Evolutionary conservation across 2,113 vertebrate species (phyloP), one percentile per base, ranked within the genome.

Genomic region (Ophiodon elongatus): DNA sequence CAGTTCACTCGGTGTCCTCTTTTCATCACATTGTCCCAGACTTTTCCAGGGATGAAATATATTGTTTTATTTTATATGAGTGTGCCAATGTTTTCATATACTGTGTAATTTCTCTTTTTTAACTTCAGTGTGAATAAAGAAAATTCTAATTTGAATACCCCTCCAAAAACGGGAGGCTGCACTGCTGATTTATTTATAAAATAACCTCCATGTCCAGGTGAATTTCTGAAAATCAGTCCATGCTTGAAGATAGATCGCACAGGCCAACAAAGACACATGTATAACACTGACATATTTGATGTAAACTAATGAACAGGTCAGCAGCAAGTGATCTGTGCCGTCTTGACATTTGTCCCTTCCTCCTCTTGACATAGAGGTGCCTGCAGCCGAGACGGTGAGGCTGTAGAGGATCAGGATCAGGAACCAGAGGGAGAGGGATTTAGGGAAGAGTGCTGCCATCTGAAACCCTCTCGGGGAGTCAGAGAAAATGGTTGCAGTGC

Each of bases 401-500:
- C 69, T 31, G 64, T 21, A 11, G 75, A 56, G 66, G 52, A 65
- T 79, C 50, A 10, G 47, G 52, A 84, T 70, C 17, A 3, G 73
- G 64, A 72, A 57, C 31, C 60, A 45, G 67, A 62, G 73, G 76
- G 81, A 65, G 79, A 68, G 65, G 56, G 74, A 84, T 78, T 88
- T 89, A 87, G 19, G 43, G 54, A 68, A 39, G 68, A 74, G 31
- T 6, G 35, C 73, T 87, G 72, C 83, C 73, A 79, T 87, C 84
- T 79, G 66, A 82, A 82, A 84, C 68, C 74, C 81, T 83, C 82
- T 74, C 19, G 6, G 82, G 86, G 64, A 71, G 70, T 72, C 15
- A 8, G 62, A 57, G 62, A 87, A 90, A 92, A 90, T 83, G 77
- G 89, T 80, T 45, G 25, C 76, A 47, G 60, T 50, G 83, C 62